phyloP scores from a whole-genome alignment of 2,113 vertebrate genomes.

The Brachyhypopomus occidentalis region DNA sequence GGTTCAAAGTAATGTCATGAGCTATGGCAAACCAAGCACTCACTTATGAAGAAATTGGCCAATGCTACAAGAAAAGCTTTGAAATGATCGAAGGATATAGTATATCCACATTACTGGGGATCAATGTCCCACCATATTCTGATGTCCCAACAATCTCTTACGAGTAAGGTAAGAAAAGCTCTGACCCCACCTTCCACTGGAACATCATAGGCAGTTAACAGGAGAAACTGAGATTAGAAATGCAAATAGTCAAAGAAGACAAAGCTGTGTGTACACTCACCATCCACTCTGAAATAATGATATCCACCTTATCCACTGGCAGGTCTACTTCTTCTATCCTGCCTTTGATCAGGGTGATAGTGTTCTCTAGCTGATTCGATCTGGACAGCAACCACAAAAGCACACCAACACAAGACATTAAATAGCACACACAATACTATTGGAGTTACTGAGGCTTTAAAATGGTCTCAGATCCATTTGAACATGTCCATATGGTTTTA shows the following conservation, averaged over 20 bases:
- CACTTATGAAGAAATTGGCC: neutral
- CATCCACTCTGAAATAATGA: conserved; percentile 99
- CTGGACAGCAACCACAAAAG: conserved; percentile 65
- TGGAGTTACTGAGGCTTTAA: too few species aligned
- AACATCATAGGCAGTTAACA: too few species aligned
- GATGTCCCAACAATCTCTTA: neutral
- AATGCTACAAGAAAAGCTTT: neutral
- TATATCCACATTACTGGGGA: too few species aligned
- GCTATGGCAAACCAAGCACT: neutral
- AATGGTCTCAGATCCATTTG: too few species aligned
- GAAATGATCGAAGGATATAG: neutral
- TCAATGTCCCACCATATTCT: neutral
- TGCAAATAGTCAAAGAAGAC: neutral
- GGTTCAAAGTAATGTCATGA: neutral
- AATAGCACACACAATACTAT: too few species aligned
- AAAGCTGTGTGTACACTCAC: conserved; percentile 74
- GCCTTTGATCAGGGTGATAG: conserved; percentile 87
- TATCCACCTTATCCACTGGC: conserved; percentile 89
- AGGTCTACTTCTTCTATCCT: conserved; percentile 91
- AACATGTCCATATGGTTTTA: too few species aligned
- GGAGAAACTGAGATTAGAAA: too few species aligned
- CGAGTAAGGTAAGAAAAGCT: too few species aligned
- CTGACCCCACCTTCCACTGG: too few species aligned
- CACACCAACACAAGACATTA: neutral
- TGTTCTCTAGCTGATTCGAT: conserved; percentile 87